Conservation (phyloP, 2,113 vertebrate species). For the Nipponia nippon region DNA sequence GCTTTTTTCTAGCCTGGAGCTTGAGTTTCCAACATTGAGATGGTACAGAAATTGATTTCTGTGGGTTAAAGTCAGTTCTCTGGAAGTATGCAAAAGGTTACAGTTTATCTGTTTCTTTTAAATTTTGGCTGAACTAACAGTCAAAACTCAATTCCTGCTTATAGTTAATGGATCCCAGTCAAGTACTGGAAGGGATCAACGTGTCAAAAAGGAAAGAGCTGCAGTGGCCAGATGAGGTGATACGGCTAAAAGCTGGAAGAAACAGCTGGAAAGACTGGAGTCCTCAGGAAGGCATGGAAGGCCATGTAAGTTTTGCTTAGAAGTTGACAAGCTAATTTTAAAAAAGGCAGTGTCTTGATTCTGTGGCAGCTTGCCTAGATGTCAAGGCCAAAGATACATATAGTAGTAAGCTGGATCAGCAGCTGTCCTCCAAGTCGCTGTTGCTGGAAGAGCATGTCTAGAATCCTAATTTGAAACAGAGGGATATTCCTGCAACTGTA, state of each 20-base stretch:
- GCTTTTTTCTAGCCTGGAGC: neutral
- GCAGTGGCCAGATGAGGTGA: constrained; percentile 94
- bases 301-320: constrained; percentile 85
- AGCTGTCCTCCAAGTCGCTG: neutral
- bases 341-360: neutral
- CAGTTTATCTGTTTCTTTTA: neutral
- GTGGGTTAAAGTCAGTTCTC: neutral
- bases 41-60: neutral
- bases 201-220: constrained; percentile 96
- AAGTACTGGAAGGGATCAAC: constrained; percentile 94
- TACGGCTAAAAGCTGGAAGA: constrained; percentile 92
- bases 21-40: neutral
- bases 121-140: constrained; percentile 50
- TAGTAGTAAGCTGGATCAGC: neutral
- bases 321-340: neutral
- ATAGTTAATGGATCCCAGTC: constrained; percentile 83
- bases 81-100: neutral
- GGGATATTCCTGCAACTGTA: neutral
- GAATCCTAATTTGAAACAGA: neutral
- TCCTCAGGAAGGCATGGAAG: constrained; percentile 98
- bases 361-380: neutral
- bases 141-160: constrained; percentile 55
- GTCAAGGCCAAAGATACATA: neutral
- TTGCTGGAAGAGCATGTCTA: neutral
- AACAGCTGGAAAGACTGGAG: constrained; percentile 99